These are phyloP conservation scores for Coracopsis vasa DNA, from an alignment of 2,113 vertebrate genomes.

Conservation along the genomic window DNA sequence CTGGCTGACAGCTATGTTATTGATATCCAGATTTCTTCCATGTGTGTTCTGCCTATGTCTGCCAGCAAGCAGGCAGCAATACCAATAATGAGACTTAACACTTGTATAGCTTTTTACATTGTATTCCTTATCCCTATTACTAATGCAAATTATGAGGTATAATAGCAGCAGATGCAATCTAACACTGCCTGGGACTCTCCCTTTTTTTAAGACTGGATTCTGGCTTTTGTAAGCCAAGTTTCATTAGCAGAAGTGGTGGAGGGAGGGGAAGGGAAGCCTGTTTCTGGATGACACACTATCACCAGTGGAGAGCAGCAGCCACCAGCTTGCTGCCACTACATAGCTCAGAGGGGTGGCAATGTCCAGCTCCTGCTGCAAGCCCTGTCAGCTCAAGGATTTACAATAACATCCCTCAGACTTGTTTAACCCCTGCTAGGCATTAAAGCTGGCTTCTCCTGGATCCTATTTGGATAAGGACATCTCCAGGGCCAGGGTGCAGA, in stretches of 20 bases:
- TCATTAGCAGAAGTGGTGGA: background rate
- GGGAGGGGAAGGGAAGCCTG: background rate
- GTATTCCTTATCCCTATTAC: background rate
- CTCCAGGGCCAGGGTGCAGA: rapidly evolving
- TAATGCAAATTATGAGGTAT: background rate
- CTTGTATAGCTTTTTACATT: background rate
- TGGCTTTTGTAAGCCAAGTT: background rate
- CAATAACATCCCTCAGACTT: background rate
- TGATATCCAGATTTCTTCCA: background rate
- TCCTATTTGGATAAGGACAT: background rate
- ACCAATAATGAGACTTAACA: background rate
- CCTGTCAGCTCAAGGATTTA: background rate
- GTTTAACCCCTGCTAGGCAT: rapidly evolving
- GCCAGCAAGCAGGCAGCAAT: background rate
- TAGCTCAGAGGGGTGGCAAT: background rate
- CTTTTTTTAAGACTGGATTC: background rate
- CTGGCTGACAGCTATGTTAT: background rate
- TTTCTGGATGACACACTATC: background rate
- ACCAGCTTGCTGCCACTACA: background rate
- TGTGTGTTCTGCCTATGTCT: background rate
- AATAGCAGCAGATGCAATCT: background rate
- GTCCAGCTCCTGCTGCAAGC: background rate
- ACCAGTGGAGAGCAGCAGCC: background rate
- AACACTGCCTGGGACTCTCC: background rate
- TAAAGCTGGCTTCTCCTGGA: background rate